phyloP scores from a whole-genome alignment of 2,888 invertebrate genomes.

The Microchrysa polita region DNA sequence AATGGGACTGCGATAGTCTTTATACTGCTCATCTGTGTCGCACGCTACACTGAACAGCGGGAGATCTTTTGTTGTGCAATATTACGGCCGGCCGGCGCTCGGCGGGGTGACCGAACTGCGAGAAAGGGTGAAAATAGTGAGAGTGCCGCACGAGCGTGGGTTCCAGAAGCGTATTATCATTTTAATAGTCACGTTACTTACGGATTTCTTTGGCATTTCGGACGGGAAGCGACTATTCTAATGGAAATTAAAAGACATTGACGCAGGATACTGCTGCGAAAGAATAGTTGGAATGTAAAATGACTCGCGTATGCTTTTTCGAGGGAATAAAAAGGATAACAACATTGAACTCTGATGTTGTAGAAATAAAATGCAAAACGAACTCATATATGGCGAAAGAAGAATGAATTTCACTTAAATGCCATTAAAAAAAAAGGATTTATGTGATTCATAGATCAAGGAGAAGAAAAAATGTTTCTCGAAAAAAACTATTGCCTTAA shows the following conservation, averaged over 20 bases:
- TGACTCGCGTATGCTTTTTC: background rate
- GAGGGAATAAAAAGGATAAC: too few species aligned
- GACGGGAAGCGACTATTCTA: conserved; percentile 6
- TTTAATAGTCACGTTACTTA: background rate
- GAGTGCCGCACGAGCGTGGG: background rate
- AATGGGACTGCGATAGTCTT: background rate
- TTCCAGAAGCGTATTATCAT: conserved; percentile 18
- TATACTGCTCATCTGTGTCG: too few species aligned
- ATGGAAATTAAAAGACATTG: conserved; percentile 38
- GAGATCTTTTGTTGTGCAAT: conserved; percentile 25
- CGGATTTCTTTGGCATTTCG: conserved; percentile 11
- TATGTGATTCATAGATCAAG: too few species aligned
- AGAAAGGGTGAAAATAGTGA: conserved; percentile 36
- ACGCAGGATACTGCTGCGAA: conserved; percentile 14
- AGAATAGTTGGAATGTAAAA: background rate
- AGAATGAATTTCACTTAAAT: too few species aligned
- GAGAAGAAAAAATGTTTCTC: too few species aligned
- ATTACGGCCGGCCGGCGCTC: too few species aligned
- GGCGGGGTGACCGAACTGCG: too few species aligned
- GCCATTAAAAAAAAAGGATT: too few species aligned
- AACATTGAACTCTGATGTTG: too few species aligned
- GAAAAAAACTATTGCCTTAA: too few species aligned
- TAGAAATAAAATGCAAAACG: too few species aligned
- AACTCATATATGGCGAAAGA: too few species aligned
- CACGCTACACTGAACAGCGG: conserved; percentile 12